Evolutionary conservation across 2,888 invertebrate genomes (phyloP).

Genomic region (Scotopteryx bipunctaria): DNA sequence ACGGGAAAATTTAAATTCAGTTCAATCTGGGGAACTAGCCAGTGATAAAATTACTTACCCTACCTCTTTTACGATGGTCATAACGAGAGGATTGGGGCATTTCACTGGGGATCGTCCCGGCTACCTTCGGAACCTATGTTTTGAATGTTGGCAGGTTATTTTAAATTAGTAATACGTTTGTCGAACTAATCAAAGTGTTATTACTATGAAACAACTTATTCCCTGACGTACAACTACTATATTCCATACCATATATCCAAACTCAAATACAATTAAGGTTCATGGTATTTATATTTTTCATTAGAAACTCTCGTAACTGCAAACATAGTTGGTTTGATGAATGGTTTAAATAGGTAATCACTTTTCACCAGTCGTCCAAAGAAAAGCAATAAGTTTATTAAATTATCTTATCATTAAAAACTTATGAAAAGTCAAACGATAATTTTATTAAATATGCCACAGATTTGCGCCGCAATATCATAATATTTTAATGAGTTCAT

Average conservation of each 20-base stretch:
- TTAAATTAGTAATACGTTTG: conserved; percentile 31
- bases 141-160: conserved; percentile 35
- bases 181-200: conserved; percentile 31
- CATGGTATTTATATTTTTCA: too few species aligned
- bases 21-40: conserved; percentile 39
- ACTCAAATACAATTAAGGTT: too few species aligned
- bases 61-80: conserved; percentile 40
- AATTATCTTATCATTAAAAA: too few species aligned
- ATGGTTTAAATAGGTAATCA: too few species aligned
- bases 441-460: background rate
- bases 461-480: background rate
- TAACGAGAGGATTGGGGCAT: conserved; percentile 34
- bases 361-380: too few species aligned
- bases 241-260: too few species aligned
- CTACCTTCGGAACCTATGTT: conserved; percentile 33
- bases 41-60: conserved; percentile 39
- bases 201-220: conserved; percentile 20
- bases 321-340: too few species aligned
- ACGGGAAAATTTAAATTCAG: conserved; percentile 38
- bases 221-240: conserved; percentile 9
- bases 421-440: background rate
- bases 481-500: background rate
- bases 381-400: too few species aligned
- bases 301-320: too few species aligned
- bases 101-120: conserved; percentile 33